Evolutionary conservation across 2,113 vertebrate genomes (phyloP), one percentile per base, ranked within the genome.

Genomic region (Prietella phreatophila): DNA sequence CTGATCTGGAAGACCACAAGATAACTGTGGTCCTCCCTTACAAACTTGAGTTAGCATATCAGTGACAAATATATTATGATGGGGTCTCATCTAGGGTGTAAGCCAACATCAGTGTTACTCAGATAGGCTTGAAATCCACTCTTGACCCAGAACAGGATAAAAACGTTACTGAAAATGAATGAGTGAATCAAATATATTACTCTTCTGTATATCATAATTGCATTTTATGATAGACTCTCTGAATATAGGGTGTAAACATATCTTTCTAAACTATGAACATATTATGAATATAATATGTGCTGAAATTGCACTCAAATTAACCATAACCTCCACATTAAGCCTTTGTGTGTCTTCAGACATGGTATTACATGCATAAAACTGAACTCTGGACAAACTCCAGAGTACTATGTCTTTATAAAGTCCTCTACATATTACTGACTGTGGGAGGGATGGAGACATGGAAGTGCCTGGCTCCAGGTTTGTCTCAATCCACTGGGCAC

Each of bases 401-500:
- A 79, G 25, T 13, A 25, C 9, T 33, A 4, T 53, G 50, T 63
- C 75, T 50, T 65, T 67, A 83, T 86, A 47, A 61, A 20, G n/a
- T 65, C 55, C 73, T 79, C 27, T 78, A 75, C 47, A 83, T 4
- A 78, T 83, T 81, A 69, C n/a, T 82, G 79, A 30, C 36, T 56
- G 55, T 87, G 56, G 50, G 53, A 53, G 75, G 47, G 76, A 79
- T 79, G 53, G 76, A 73, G 76, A 82, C 84, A 86, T 76, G 11
- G 73, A 47, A 75, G 10, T 47, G 25, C 78, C 81, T 84, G 82
- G 82, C 82, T 89, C 75, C 82, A 82, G 33, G 58, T 56, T 39
- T 69, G 78, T 82, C 47, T 89, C 71, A 60, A 55, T 76, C 65
- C 80, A 78, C 30, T 80, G 85, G 39, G 61, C n/a, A 36, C 27